phyloP scores from a whole-genome alignment of 1,140 invertebrate genomes.

The Lepidurus couesii region DNA sequence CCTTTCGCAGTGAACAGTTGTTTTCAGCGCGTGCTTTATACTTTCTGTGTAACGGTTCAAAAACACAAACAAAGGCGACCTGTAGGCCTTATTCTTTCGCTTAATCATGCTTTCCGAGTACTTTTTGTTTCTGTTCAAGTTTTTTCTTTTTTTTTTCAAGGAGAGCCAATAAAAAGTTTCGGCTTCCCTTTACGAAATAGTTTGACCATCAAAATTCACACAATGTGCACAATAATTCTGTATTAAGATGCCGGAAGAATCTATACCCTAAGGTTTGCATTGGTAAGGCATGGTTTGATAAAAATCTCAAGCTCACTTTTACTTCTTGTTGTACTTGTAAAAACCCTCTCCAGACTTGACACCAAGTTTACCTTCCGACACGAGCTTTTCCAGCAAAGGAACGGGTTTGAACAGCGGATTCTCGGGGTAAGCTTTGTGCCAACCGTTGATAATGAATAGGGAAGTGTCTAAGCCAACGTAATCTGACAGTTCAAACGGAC shows the following conservation, averaged over 20 bases:
- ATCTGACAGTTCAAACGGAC: constrained; percentile 72
- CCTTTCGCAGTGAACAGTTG: not conserved
- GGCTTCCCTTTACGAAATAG: not conserved
- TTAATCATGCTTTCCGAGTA: not conserved
- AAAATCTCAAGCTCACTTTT: not conserved
- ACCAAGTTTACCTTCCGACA: constrained; percentile 73
- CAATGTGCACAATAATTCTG: not conserved
- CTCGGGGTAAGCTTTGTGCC: constrained; percentile 70
- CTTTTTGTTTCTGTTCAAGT: not conserved
- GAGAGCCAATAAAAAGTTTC: constrained; percentile 6
- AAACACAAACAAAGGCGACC: not conserved
- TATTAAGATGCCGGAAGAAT: not conserved
- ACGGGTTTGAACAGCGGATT: constrained; percentile 65
- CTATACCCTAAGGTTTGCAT: not conserved
- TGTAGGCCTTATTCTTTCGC: not conserved
- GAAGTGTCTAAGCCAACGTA: constrained; percentile 72
- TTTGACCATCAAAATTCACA: not conserved
- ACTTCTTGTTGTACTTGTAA: constrained; percentile 64
- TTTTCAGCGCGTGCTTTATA: not conserved
- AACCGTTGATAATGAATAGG: constrained; percentile 58
- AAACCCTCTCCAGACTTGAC: constrained; percentile 80
- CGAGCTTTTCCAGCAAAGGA: constrained; percentile 61
- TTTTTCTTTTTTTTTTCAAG: not conserved
- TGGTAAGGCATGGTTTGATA: not conserved
- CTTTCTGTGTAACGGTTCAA: not conserved